phyloP scores from a whole-genome alignment of 1,140 invertebrate species.

The Diprion similis region DNA sequence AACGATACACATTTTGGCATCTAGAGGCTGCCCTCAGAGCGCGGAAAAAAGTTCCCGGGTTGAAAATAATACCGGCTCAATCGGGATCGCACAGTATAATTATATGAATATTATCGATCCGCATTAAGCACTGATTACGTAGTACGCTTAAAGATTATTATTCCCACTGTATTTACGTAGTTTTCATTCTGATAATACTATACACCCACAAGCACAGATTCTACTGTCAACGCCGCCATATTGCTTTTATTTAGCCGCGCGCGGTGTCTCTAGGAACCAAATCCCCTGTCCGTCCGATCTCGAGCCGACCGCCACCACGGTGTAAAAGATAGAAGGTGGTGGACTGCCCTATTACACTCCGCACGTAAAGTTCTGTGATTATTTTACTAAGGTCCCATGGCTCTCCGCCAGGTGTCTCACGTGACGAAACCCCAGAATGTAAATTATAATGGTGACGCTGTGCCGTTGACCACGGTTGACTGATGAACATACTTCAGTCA shows the following conservation, averaged over 20 bases:
- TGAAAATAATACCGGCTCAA: background rate
- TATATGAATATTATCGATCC: too few species aligned
- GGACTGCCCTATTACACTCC: too few species aligned
- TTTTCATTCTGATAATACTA: constrained; percentile 11
- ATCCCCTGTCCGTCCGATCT: background rate
- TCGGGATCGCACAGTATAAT: background rate
- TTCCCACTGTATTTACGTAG: background rate
- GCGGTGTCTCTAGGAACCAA: background rate
- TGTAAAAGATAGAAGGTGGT: too few species aligned
- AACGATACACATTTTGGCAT: constrained; percentile 13
- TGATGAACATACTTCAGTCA: too few species aligned
- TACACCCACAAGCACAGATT: constrained; percentile 8
- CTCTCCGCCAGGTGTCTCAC: too few species aligned
- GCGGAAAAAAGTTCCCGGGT: background rate
- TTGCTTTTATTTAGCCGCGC: background rate
- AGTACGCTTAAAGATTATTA: background rate
- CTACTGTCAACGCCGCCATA: constrained; percentile 14
- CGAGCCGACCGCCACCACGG: background rate
- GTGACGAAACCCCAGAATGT: too few species aligned
- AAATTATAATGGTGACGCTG: too few species aligned
- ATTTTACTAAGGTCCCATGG: too few species aligned
- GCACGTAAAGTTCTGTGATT: too few species aligned
- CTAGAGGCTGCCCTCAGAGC: background rate
- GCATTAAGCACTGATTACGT: constrained; percentile 1
- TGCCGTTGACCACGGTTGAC: too few species aligned